phyloP scores from a whole-genome alignment of 2,888 invertebrate species.

The Nomada hirtipes region DNA sequence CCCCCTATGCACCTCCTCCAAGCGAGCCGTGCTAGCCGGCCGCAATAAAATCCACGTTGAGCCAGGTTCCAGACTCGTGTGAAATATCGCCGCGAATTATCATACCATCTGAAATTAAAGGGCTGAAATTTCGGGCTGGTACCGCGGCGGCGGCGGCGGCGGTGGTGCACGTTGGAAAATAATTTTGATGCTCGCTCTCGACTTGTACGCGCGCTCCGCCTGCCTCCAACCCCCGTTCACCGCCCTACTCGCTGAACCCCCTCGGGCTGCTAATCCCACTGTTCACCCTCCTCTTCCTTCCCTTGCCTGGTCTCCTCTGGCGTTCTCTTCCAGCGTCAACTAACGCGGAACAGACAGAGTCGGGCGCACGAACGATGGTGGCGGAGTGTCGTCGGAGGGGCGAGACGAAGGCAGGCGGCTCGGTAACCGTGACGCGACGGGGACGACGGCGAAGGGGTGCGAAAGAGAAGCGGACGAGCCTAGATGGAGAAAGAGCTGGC shows the following conservation, averaged over 20 bases:
- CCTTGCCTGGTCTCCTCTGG: slow-evolving; percentile 45
- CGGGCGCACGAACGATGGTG: slow-evolving; percentile 43
- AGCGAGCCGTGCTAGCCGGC: slow-evolving; percentile 42
- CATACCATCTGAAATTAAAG: slow-evolving; percentile 83
- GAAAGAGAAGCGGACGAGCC: slow-evolving; percentile 29
- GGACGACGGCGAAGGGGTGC: slow-evolving; percentile 32
- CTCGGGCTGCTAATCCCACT: slow-evolving; percentile 52
- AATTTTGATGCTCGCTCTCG: slow-evolving; percentile 77
- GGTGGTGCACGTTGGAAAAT: slow-evolving; percentile 78
- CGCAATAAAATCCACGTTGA: slow-evolving; percentile 79
- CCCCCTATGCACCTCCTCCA: not conserved
- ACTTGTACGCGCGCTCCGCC: slow-evolving; percentile 52
- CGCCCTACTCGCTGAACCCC: slow-evolving; percentile 21
- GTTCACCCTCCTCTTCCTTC: slow-evolving; percentile 49
- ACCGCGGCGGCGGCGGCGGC: slow-evolving; percentile 51
- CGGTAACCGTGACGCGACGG: slow-evolving; percentile 47
- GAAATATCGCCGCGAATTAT: slow-evolving; percentile 83
- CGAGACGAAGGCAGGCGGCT: slow-evolving; percentile 32
- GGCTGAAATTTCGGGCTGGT: slow-evolving; percentile 79
- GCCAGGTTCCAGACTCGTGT: slow-evolving; percentile 77
- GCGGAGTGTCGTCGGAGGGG: slow-evolving; percentile 30
- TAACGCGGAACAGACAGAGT: slow-evolving; percentile 68
- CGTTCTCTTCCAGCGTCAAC: slow-evolving; percentile 53
- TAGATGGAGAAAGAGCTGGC: slow-evolving; percentile 41
- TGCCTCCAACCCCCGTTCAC: not conserved